Base-by-base conservation (phyloP, 2,797 vertebrate species). In the Cossypha polioptera region DNA sequence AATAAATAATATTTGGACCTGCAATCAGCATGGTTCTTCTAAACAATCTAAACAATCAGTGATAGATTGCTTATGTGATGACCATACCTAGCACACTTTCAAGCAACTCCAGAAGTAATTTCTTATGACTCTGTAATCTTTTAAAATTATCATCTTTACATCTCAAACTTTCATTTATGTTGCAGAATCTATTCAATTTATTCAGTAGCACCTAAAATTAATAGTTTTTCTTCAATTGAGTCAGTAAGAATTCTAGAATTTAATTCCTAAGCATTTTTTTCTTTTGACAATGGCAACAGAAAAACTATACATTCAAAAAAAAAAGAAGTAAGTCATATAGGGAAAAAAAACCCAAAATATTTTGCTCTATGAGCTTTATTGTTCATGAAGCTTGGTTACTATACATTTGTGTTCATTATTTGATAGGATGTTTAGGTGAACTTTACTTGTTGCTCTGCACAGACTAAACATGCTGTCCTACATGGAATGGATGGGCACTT, bases 281-380 rank as follows among this genome's bases (percentile, higher is more conserved):
- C 13, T 74, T 76, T 88, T 45, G 31, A 71, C 71, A 69, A 48
- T 36, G 3, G 25, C 55, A 24, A 50, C 29, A 66, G 40, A 38
- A 69, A 51, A 88, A 66, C 11, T 21, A 7, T 48, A 13, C 25
- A 20, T 59, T 88, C 20, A 36, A 68, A 26, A 55, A 58, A 73
- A 72, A 76, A 72, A 58, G 3, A 66, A 91, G 31, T 25, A 47
- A 26, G 11, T 62, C 16, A n/a, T 42, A 40, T 3, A 24, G 31
- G 5, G 6, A 1, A 54, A 36, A 68, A 38, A 48, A 10, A 0
- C 3, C 3, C 1, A 0, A 9, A 45, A 47, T 20, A 81, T 61
- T 87, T 51, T 59, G 11, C 17, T 75, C n/a, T 42, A 2, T 94
- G 55, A 69, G 6, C 26, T 76, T 82, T 76, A 33, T 59, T 73